A percentile compares a stretch with the other conserved stretches of the same genome.
Evolutionary conservation across 1,140 invertebrate species (phyloP).

Genomic region (Drosophila ficusphila): DNA sequence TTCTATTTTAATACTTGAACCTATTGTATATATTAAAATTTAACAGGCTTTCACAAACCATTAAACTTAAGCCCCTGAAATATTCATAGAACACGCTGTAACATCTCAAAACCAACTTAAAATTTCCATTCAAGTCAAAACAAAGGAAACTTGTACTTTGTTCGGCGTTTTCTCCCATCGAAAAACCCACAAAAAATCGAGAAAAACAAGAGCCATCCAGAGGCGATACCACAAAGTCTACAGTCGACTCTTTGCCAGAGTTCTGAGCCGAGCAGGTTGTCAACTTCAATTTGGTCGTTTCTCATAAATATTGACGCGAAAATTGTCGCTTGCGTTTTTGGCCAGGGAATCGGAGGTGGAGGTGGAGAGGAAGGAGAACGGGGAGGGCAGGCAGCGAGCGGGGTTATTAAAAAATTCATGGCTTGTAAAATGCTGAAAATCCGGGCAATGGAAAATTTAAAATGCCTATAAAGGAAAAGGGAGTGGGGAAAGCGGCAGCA

Average conservation of each 20-base stretch:
- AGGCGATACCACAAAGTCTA: slow-evolving; percentile 1
- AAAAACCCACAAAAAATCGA: slow-evolving; percentile 5
- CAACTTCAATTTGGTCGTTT: slow-evolving; percentile 49
- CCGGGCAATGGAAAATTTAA: slow-evolving; percentile 74
- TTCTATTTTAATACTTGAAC: background rate
- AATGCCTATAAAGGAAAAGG: slow-evolving; percentile 70
- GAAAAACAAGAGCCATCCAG: slow-evolving; percentile 20
- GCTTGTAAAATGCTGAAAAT: slow-evolving; percentile 79
- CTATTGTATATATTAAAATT: too few relatives aligned
- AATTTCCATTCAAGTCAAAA: slow-evolving; percentile 32
- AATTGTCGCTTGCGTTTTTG: slow-evolving; percentile 73
- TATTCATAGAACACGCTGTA: slow-evolving; percentile 12
- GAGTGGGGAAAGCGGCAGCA: background rate
- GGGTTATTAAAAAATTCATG: slow-evolving; percentile 82
- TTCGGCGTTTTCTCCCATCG: slow-evolving; percentile 1
- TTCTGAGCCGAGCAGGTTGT: slow-evolving; percentile 27
- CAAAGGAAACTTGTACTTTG: slow-evolving; percentile 20
- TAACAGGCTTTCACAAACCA: too few relatives aligned
- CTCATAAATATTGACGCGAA: slow-evolving; percentile 80
- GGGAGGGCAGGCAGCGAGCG: background rate
- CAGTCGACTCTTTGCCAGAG: background rate
- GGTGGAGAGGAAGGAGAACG: too few relatives aligned
- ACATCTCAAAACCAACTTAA: slow-evolving; percentile 6
- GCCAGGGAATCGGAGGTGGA: background rate
- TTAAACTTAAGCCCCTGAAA: background rate